Evolutionary conservation across 2,797 vertebrate species (phyloP).

Genomic region (Acipenser ruthenus): DNA sequence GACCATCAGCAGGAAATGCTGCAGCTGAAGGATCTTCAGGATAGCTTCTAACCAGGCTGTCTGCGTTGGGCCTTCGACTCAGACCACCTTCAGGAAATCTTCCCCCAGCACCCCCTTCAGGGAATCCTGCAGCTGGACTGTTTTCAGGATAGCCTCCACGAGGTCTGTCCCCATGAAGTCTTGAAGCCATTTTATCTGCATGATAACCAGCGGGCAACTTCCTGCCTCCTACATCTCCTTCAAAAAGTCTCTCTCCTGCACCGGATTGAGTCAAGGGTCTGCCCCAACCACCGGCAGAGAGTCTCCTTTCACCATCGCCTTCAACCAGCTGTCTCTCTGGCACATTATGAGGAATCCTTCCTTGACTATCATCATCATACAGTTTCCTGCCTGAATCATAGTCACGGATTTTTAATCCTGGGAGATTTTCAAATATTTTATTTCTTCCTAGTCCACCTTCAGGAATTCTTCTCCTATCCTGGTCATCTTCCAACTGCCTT

Average conservation of each 20-base stretch:
- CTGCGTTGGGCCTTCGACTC: slow-evolving; percentile 42
- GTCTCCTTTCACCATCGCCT: background rate
- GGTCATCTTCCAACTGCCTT: slow-evolving; percentile 3
- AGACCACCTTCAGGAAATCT: background rate
- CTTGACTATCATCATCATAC: slow-evolving; percentile 13
- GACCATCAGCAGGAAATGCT: slow-evolving; percentile 19
- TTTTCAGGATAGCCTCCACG: no score
- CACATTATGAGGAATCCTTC: slow-evolving; percentile 3
- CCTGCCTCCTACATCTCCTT: slow-evolving; percentile 43
- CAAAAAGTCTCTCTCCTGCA: slow-evolving; percentile 22
- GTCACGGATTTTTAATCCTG: background rate
- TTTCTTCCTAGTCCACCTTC: slow-evolving; percentile 10
- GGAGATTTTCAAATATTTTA: slow-evolving; percentile 3
- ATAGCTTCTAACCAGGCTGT: no score
- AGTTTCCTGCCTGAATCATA: background rate
- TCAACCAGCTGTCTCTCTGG: background rate
- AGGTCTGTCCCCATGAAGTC: no score
- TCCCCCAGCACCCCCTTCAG: background rate
- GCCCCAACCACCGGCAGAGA: background rate
- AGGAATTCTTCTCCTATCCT: background rate
- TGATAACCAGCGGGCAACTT: no score
- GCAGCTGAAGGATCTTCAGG: slow-evolving; percentile 49
- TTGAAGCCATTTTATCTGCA: no score
- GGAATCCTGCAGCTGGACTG: no score
- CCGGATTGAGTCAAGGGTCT: background rate